Conservation (phyloP, 2,113 vertebrate species). For the Scytalopus superciliaris region DNA sequence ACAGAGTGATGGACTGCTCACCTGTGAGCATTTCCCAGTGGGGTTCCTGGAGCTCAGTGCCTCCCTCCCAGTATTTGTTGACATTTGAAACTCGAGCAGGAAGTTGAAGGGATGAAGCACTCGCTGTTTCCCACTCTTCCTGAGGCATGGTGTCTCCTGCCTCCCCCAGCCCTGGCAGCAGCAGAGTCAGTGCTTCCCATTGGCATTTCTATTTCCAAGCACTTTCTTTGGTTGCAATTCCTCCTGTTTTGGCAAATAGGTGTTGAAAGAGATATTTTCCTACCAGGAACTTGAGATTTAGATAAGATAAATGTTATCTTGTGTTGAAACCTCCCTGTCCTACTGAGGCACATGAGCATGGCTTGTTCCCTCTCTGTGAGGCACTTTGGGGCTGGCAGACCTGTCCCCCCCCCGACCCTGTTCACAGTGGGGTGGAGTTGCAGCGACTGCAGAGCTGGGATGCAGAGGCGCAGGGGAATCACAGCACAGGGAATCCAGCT, state of each 20-base stretch:
- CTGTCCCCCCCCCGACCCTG: rapidly evolving
- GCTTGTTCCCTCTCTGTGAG: background rate
- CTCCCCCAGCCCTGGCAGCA: background rate
- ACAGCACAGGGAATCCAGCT: rapidly evolving
- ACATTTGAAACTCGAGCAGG: background rate
- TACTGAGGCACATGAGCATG: rapidly evolving
- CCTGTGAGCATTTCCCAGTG: background rate
- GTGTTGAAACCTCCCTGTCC: background rate
- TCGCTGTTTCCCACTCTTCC: background rate
- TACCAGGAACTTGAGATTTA: background rate
- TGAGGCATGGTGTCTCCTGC: rapidly evolving
- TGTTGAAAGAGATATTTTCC: background rate
- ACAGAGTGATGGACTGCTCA: rapidly evolving
- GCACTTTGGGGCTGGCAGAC: rapidly evolving
- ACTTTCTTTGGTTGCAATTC: background rate
- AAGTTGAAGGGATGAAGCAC: background rate
- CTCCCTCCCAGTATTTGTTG: background rate
- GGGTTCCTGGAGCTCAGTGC: background rate
- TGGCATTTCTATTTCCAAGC: background rate
- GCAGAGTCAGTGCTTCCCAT: background rate
- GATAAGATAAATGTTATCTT: background rate
- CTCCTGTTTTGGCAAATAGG: background rate
- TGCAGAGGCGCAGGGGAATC: background rate
- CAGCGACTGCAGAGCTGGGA: rapidly evolving
- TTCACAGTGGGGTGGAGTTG: rapidly evolving